Conservation (phyloP, 2,113 vertebrate species). For the Rhipidura dahli region DNA sequence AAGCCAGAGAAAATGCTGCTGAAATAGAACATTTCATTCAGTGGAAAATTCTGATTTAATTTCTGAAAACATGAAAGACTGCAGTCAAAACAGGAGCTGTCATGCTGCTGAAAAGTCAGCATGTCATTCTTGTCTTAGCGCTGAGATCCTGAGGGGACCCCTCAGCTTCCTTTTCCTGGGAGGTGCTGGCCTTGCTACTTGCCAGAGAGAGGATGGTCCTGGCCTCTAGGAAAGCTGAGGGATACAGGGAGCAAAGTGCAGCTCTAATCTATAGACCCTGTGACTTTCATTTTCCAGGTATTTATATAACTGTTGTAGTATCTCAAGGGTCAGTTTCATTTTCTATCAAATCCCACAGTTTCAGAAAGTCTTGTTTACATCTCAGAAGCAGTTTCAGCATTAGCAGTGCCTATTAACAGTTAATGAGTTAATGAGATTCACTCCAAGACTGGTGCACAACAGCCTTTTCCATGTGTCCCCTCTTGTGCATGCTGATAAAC, state of each 20-base stretch:
- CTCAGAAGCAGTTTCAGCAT: neutral
- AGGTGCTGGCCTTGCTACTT: neutral
- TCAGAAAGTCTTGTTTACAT: neutral
- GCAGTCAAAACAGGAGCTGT: neutral
- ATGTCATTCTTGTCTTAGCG: neutral
- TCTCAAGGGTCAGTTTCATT: neutral
- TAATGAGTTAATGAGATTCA: neutral
- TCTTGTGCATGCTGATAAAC: neutral
- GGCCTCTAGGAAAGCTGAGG: neutral
- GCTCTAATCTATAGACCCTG: neutral
- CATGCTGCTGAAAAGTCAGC: neutral
- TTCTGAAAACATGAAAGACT: neutral
- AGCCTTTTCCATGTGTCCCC: neutral
- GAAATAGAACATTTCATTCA: neutral
- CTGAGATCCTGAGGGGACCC: neutral
- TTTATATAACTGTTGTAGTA: neutral
- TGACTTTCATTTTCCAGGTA: neutral
- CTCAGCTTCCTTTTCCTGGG: neutral
- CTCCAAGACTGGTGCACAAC: neutral
- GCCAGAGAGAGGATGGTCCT: neutral
- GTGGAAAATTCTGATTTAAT: slow-evolving; percentile 7
- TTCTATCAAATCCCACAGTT: neutral
- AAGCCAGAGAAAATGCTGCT: neutral
- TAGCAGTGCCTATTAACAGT: neutral
- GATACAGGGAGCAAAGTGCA: neutral